Percentiles rank a stretch among this genome's conserved stretches.
phyloP scores from a whole-genome alignment of 2,113 vertebrate species.

The Tor tambroides region DNA sequence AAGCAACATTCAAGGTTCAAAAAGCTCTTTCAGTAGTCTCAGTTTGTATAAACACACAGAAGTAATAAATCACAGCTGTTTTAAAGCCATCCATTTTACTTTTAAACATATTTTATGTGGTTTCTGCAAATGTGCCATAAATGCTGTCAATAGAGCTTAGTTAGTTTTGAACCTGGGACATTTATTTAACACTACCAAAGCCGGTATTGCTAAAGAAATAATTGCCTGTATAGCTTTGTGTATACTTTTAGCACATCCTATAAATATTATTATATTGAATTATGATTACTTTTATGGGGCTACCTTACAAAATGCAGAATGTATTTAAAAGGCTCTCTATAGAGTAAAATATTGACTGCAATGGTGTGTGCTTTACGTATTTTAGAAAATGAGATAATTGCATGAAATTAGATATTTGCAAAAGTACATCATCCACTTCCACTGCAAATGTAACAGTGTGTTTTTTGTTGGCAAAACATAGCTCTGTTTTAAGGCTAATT shows the following conservation, averaged over 20 bases:
- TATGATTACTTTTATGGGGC: not conserved
- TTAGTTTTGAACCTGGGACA: not conserved
- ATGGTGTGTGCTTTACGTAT: not conserved
- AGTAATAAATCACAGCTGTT: not conserved
- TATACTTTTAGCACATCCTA: not conserved
- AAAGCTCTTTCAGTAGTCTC: not conserved
- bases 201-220: not conserved
- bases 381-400: slow-evolving; percentile 54
- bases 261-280: slow-evolving; percentile 13
- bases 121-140: not conserved
- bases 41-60: not conserved
- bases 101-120: not conserved
- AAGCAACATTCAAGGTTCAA: not conserved
- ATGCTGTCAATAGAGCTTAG: not conserved
- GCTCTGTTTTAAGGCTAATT: slow-evolving; percentile 56
- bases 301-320: not conserved
- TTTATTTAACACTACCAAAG: not conserved
- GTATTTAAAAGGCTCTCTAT: slow-evolving; percentile 21
- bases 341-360: slow-evolving; percentile 4
- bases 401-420: slow-evolving; percentile 64
- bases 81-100: not conserved
- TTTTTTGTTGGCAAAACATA: slow-evolving; percentile 22
- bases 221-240: not conserved
- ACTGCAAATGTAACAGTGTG: not conserved
- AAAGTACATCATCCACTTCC: not conserved